These are phyloP conservation scores for Ifrita kowaldi DNA, from an alignment of 2,113 vertebrate species.

Conservation along the genomic window DNA sequence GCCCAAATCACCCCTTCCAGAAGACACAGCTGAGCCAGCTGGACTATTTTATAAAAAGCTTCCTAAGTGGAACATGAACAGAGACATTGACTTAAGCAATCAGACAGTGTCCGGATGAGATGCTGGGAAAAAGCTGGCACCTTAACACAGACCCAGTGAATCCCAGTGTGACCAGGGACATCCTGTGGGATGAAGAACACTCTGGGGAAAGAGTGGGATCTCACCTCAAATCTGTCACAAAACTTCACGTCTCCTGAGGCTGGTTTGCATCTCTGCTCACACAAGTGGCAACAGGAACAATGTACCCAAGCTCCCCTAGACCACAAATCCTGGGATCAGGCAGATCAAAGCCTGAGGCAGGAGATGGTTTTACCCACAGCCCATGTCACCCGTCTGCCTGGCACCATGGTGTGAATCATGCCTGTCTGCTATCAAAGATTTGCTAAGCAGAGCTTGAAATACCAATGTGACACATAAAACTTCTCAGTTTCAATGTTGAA, in stretches of 20 bases:
- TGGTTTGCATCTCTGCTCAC: slow-evolving; percentile 75
- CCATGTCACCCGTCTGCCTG: slow-evolving; percentile 49
- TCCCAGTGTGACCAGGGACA: not conserved
- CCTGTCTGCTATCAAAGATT: not conserved
- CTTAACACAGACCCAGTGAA: not conserved
- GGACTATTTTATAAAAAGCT: slow-evolving; percentile 41
- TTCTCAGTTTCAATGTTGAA: not conserved
- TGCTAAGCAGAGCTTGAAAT: not conserved
- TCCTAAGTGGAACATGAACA: not conserved
- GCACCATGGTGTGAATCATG: not conserved
- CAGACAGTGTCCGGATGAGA: not conserved
- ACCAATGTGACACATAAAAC: not conserved
- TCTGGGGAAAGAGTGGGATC: not conserved
- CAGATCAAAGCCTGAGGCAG: slow-evolving; percentile 8
- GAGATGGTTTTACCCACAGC: slow-evolving; percentile 35
- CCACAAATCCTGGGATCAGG: slow-evolving; percentile 67
- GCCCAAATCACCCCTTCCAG: slow-evolving; percentile 69
- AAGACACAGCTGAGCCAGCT: slow-evolving; percentile 54
- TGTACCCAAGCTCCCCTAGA: slow-evolving; percentile 6
- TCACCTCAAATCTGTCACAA: not conserved
- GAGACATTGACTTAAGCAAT: not conserved
- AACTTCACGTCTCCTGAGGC: slow-evolving; percentile 65
- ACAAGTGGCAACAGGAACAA: slow-evolving; percentile 46
- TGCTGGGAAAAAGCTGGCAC: not conserved
- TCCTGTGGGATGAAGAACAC: slow-evolving; percentile 3